Conservation (phyloP, 2,888 invertebrate species). For the Drosophila merina region DNA sequence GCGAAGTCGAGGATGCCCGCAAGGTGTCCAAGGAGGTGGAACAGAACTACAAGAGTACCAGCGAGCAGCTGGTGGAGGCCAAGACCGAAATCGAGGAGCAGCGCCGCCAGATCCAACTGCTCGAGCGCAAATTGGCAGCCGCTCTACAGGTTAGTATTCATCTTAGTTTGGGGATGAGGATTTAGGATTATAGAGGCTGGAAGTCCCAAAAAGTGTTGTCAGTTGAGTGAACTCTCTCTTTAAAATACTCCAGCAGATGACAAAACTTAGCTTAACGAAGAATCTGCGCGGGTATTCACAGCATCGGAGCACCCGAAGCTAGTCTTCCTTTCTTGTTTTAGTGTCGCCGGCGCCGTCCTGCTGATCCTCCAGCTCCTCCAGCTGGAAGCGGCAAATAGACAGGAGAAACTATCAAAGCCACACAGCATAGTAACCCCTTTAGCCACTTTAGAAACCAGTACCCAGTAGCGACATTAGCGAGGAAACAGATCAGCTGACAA, state of each 20-base stretch:
- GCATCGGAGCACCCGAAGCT: conserved; percentile 20
- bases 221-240: conserved; percentile 28
- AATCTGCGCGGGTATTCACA: conserved; percentile 14
- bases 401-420: conserved; percentile 54
- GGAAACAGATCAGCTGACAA: conserved; percentile 71
- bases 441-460: conserved; percentile 34
- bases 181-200: neutral
- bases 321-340: conserved; percentile 33
- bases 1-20: conserved; percentile 90
- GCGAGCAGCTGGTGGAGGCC: conserved; percentile 90
- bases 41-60: conserved; percentile 90
- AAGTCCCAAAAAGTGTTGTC: conserved; percentile 66
- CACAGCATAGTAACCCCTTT: conserved; percentile 61
- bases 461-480: conserved; percentile 24
- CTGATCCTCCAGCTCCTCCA: conserved; percentile 30
- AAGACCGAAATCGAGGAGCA: conserved; percentile 91
- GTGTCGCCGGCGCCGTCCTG: conserved; percentile 29
- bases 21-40: conserved; percentile 92
- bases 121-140: conserved; percentile 91
- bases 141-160: conserved; percentile 85
- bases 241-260: conserved; percentile 1
- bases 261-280: neutral
- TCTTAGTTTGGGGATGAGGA: neutral
- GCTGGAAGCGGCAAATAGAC: conserved; percentile 36
- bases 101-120: conserved; percentile 89